These are phyloP conservation scores for Vulpes lagopus DNA, from an alignment of 2,113 vertebrate species.

Conservation along the genomic window DNA sequence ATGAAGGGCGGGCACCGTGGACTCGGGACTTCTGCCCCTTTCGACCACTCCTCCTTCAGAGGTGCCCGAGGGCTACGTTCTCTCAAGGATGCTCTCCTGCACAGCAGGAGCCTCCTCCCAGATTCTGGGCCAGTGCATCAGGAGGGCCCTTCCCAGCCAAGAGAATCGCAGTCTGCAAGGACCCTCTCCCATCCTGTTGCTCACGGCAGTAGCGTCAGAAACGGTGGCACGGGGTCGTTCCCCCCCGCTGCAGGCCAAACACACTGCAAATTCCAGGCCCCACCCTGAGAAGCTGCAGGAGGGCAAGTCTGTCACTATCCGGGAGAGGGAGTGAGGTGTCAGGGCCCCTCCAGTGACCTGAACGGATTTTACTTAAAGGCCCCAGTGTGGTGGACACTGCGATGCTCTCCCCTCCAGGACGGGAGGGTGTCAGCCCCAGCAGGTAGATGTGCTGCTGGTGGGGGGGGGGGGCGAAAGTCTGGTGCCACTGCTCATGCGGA, in stretches of 20 bases:
- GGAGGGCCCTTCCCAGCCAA: neutral
- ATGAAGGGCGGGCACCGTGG: rapidly evolving
- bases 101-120: neutral
- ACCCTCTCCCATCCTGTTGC: neutral
- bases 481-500: rapidly evolving
- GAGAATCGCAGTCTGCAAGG: rapidly evolving
- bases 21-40: neutral
- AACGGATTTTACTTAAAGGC: neutral
- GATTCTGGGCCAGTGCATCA: neutral
- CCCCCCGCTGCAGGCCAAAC: neutral
- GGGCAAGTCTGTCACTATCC: neutral
- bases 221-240: neutral
- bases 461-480: too few relatives aligned
- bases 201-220: neutral
- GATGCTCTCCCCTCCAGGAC: neutral
- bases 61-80: neutral
- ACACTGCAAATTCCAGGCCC: too few relatives aligned
- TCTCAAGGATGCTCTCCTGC: neutral
- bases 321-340: neutral
- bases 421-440: rapidly evolving
- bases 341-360: neutral
- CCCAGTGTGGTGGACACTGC: too few relatives aligned
- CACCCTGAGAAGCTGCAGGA: neutral
- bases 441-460: neutral
- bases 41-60: neutral